Evolutionary conservation across 2,888 invertebrate species (phyloP).

Genomic region (Furcula furcula): DNA sequence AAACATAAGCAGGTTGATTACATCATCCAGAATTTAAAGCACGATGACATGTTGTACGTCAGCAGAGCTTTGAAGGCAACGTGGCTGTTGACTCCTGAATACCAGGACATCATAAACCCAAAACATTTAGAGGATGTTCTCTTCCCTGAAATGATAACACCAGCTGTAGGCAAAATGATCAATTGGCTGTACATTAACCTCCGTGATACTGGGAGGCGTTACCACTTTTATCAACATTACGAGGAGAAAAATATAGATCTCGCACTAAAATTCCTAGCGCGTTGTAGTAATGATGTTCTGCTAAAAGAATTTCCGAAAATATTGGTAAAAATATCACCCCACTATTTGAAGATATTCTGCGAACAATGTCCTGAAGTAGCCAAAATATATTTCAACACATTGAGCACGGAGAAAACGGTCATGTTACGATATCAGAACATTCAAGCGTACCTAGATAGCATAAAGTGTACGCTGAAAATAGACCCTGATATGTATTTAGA

Average conservation of each 20-base stretch:
- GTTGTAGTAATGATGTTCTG: conserved; percentile 13
- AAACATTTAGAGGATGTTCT: conserved; percentile 18
- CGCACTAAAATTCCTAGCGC: conserved; percentile 23
- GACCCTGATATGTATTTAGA: conserved; percentile 25
- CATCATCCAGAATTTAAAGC: conserved; percentile 17
- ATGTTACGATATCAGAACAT: conserved; percentile 10
- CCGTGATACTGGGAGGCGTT: conserved; percentile 15
- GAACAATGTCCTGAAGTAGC: conserved; percentile 19
- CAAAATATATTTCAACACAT: conserved; percentile 18
- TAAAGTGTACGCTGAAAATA: conserved; percentile 17
- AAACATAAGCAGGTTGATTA: conserved; percentile 17
- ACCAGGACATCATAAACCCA: conserved; percentile 21
- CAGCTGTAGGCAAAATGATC: conserved; percentile 23
- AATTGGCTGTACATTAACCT: conserved; percentile 21
- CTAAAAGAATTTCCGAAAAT: conserved; percentile 13
- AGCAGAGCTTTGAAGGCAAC: conserved; percentile 25
- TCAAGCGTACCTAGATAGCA: conserved; percentile 7
- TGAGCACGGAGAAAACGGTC: conserved; percentile 7
- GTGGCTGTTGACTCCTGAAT: conserved; percentile 22
- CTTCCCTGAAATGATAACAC: conserved; percentile 24
- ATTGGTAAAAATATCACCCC: conserved; percentile 20
- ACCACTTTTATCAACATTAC: conserved; percentile 27
- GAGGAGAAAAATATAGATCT: conserved; percentile 11
- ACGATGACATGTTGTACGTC: conserved; percentile 27
- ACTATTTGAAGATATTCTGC: conserved; percentile 23